Conservation (phyloP, 2,797 vertebrate genomes). For the Sebastes melanostomus region DNA sequence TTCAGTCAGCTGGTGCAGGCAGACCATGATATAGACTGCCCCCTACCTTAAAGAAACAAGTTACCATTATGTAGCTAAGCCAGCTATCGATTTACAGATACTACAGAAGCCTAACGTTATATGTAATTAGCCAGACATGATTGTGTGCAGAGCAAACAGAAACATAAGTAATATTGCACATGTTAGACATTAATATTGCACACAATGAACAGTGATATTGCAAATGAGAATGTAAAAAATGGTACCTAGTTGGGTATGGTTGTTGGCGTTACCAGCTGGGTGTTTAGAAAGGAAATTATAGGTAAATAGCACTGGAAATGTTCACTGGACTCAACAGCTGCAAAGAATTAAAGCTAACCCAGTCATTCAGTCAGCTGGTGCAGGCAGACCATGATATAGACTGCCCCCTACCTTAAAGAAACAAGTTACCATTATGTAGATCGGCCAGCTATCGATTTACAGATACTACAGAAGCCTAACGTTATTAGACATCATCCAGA, state of each 20-base stretch:
- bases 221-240: too few relatives aligned
- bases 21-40: too few relatives aligned
- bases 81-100: too few relatives aligned
- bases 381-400: slow-evolving; percentile 19
- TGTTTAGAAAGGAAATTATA: background rate
- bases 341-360: background rate
- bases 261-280: too few relatives aligned
- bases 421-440: background rate
- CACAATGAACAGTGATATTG: too few relatives aligned
- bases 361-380: slow-evolving; percentile 22
- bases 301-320: background rate
- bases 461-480: accelerated
- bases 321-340: slow-evolving; percentile 1
- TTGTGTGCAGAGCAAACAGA: too few relatives aligned
- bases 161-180: too few relatives aligned
- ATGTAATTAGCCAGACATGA: too few relatives aligned
- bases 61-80: too few relatives aligned
- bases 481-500: background rate
- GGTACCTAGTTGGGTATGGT: background rate
- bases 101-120: too few relatives aligned
- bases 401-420: background rate
- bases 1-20: background rate
- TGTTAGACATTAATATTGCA: too few relatives aligned
- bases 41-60: too few relatives aligned
- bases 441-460: accelerated